phyloP scores from a whole-genome alignment of 2,797 vertebrate species.

The Loris lydekkerianus region DNA sequence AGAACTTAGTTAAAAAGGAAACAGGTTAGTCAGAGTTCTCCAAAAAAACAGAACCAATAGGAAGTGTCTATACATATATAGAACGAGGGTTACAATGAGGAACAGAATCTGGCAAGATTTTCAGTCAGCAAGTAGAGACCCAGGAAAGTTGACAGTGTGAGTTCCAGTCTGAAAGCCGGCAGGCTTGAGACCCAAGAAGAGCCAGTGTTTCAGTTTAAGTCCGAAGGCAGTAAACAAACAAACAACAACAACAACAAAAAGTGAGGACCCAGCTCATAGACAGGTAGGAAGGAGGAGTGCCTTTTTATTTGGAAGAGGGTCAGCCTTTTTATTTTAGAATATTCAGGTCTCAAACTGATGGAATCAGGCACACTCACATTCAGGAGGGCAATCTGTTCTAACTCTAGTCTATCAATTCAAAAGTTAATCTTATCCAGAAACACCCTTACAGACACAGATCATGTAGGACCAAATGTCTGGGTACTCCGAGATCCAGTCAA shows the following conservation, averaged over 20 bases:
- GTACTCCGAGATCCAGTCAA: background rate
- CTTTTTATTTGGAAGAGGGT: background rate
- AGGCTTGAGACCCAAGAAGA: background rate
- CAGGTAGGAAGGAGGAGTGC: background rate
- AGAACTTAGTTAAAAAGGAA: background rate
- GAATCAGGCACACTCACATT: background rate
- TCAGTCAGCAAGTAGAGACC: background rate
- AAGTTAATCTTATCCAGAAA: background rate
- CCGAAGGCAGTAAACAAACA: background rate
- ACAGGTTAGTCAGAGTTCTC: background rate
- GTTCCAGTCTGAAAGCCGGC: background rate
- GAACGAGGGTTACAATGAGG: background rate
- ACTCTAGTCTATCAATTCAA: background rate
- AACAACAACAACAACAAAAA: background rate
- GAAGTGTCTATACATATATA: background rate
- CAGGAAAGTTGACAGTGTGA: background rate
- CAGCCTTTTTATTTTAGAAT: background rate
- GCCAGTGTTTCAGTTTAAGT: background rate
- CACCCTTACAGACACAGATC: background rate
- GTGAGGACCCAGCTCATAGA: background rate
- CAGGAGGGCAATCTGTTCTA: background rate
- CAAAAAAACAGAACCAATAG: conserved; percentile 32
- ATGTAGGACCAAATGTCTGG: conserved; percentile 11
- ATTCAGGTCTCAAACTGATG: background rate
- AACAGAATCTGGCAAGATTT: background rate